These are phyloP conservation scores for Ornithoptera priamus DNA, from an alignment of 2,888 invertebrate species.

Conservation along the genomic window DNA sequence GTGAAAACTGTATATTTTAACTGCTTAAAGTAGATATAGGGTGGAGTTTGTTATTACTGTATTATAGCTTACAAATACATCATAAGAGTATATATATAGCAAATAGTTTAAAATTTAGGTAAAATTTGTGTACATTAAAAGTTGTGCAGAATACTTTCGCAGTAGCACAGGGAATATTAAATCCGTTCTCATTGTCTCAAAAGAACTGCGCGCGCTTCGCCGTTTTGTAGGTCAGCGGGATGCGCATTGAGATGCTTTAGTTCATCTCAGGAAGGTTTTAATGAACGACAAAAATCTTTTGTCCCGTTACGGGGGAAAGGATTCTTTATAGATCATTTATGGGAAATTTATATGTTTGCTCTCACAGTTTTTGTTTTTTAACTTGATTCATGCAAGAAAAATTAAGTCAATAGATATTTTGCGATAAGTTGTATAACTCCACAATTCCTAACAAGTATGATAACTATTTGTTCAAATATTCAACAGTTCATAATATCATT, in stretches of 20 bases:
- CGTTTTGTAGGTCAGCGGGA: constrained; percentile 28
- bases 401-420: too few relatives aligned
- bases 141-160: constrained; percentile 14
- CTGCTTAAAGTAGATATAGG: neutral
- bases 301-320: constrained; percentile 2
- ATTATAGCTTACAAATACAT: constrained; percentile 7
- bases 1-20: too few relatives aligned
- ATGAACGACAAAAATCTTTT: constrained; percentile 16
- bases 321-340: neutral
- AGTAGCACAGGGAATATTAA: constrained; percentile 28
- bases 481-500: too few relatives aligned
- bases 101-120: constrained; percentile 18
- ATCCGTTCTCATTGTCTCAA: constrained; percentile 26
- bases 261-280: constrained; percentile 10
- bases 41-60: neutral
- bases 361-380: neutral
- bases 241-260: constrained; percentile 23
- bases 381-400: too few relatives aligned
- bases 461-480: too few relatives aligned
- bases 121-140: constrained; percentile 4
- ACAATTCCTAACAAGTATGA: too few relatives aligned
- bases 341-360: neutral
- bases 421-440: too few relatives aligned
- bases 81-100: constrained; percentile 3
- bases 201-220: constrained; percentile 12